Percentiles rank a stretch among this genome's conserved stretches.
phyloP scores from a whole-genome alignment of 2,888 invertebrate genomes.

The Pseudanteris insignis region DNA sequence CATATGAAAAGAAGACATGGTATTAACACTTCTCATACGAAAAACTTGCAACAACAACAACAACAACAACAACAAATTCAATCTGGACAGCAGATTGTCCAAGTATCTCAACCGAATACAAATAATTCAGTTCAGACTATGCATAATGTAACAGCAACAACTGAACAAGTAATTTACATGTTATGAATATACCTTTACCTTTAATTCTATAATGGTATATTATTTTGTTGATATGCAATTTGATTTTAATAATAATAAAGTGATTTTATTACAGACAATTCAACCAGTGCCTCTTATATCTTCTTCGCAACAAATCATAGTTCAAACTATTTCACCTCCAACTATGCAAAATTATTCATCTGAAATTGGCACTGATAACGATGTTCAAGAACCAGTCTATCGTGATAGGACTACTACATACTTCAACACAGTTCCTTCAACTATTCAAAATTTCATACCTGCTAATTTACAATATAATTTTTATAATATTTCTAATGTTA shows the following conservation, averaged over 20 bases:
- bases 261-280: constrained; percentile 52
- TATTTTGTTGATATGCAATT: too few relatives aligned
- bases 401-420: constrained; percentile 57
- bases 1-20: too few relatives aligned
- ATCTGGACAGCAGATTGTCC: constrained; percentile 45
- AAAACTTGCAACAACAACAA: constrained; percentile 55
- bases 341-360: constrained; percentile 56
- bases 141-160: constrained; percentile 47
- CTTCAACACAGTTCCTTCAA: constrained; percentile 57
- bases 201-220: not conserved
- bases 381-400: constrained; percentile 52
- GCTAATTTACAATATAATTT: constrained; percentile 62
- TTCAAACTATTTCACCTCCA: constrained; percentile 57
- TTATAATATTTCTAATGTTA: constrained; percentile 61
- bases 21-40: constrained; percentile 69
- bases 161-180: constrained; percentile 50
- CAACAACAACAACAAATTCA: constrained; percentile 50
- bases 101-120: constrained; percentile 27
- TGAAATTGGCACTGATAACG: constrained; percentile 47
- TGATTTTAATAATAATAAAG: not conserved
- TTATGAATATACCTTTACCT: not conserved
- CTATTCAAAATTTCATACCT: constrained; percentile 59
- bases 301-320: constrained; percentile 58
- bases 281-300: constrained; percentile 57
- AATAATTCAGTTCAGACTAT: constrained; percentile 28